Evolutionary conservation across 2,113 vertebrate genomes (phyloP), one percentile per base, ranked within the genome.

Genomic region (Amphilophus citrinellus): DNA sequence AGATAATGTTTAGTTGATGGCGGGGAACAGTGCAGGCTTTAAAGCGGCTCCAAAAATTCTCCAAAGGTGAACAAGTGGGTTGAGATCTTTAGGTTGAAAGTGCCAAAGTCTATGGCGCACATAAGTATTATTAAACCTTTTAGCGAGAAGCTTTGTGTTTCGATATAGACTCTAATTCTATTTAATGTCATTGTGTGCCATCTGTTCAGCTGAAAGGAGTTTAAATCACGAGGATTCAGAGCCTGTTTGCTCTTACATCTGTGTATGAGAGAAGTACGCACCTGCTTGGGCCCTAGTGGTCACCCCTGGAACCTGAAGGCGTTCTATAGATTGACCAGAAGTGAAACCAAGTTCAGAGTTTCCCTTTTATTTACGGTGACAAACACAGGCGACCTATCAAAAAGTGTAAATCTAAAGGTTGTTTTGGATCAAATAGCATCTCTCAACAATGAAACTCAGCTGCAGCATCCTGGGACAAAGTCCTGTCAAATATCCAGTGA

Each of bases 401-500:
- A 80, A 76, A 9, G 17, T 85, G 71, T 20, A 15, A 61, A 79
- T 84, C 65, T 63, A 80, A 62, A 80, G 56, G 20, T 82, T 82
- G 77, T 84, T 84, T 80, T 50, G 77, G 73, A 80, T 86, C 22
- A 76, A 61, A 56, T 77, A 24, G 60, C 79, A 57, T 53, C 79
- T 61, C 58, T 66, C 50, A 30, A 65, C 37, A 77, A n/a, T 63
- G 83, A 62, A 62, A 82, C 47, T 60, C 63, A 37, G 60, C 27
- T 76, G 78, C 84, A 79, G 73, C 84, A 75, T 86, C 84, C 73
- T 44, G 86, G 82, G 82, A 85, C 86, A 66, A 27, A 66, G 76
- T n/a, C 20, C 78, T 81, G 80, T 77, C 75, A 75, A 35, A 60
- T 44, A 84, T 56, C 44, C 60, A 71, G 11, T 32, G 77, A 66